Conservation (phyloP, 2,797 vertebrate species). For the Sciaenops ocellatus region DNA sequence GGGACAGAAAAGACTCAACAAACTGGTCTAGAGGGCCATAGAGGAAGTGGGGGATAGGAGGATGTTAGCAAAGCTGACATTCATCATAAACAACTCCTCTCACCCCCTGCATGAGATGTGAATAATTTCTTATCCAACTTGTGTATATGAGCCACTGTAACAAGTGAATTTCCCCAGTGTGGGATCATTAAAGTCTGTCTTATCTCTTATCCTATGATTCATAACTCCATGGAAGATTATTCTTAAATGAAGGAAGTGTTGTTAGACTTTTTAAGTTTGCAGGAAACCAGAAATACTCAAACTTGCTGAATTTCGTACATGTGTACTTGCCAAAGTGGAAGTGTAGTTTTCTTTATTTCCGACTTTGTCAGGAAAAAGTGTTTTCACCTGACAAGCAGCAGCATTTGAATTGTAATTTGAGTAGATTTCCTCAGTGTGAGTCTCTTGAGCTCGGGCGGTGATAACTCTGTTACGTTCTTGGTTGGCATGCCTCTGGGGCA, state of each 20-base stretch:
- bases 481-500: conserved; percentile 17
- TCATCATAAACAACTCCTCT: no score
- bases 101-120: no score
- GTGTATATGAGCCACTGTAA: no score
- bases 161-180: no score
- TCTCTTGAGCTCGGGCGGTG: conserved; percentile 16
- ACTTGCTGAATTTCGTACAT: not conserved
- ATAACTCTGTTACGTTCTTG: conserved; percentile 19
- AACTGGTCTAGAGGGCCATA: no score
- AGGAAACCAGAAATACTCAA: not conserved
- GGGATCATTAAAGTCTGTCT: no score
- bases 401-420: conserved; percentile 12
- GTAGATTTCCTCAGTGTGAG: not conserved
- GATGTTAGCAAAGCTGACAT: no score
- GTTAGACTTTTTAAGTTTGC: not conserved
- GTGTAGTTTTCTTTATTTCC: not conserved
- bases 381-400: conserved; percentile 24
- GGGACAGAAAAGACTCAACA: no score
- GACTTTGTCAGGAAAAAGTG: not conserved
- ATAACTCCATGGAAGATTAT: not conserved
- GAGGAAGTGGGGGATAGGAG: no score
- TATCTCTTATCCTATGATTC: not conserved
- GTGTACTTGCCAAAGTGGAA: not conserved
- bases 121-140: no score
- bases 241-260: not conserved